A percentile compares a stretch with the other conserved stretches of the same genome.
Evolutionary conservation across 2,113 vertebrate genomes (phyloP).

Genomic region (Ailuropoda melanoleuca): DNA sequence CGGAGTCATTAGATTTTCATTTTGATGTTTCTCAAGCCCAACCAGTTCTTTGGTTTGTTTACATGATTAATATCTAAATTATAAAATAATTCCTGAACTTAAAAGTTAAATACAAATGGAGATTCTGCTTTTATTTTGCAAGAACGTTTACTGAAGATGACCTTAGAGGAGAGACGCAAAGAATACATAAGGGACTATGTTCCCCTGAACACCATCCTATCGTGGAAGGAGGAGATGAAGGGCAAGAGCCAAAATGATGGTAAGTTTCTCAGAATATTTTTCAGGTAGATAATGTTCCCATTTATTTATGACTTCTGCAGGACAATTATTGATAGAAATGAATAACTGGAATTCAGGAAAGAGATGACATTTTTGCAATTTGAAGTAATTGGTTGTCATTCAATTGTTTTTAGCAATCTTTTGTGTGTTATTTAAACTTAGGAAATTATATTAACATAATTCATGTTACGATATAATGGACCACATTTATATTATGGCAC

Average conservation of each 20-base stretch:
- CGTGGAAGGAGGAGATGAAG: conserved; percentile 90
- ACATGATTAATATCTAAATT: conserved; percentile 50
- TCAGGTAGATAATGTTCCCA: conserved; percentile 16
- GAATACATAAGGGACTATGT: conserved; percentile 90
- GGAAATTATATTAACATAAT: conserved; percentile 18
- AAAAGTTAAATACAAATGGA: conserved; percentile 76
- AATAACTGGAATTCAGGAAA: conserved; percentile 33
- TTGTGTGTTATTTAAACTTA: conserved; percentile 22
- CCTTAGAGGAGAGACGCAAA: conserved; percentile 93
- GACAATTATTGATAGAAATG: not conserved
- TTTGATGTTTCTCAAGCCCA: conserved; percentile 39
- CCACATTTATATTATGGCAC: not conserved
- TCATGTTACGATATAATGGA: conserved; percentile 1
- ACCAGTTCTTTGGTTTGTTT: conserved; percentile 40
- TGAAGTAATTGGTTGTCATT: conserved; percentile 53
- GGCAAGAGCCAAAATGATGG: conserved; percentile 83
- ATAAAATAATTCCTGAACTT: conserved; percentile 44
- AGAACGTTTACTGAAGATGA: conserved; percentile 94
- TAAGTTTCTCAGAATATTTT: conserved; percentile 78
- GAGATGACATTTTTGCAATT: conserved; percentile 28
- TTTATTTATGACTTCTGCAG: conserved; percentile 16
- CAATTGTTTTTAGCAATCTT: conserved; percentile 22
- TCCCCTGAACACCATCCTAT: conserved; percentile 88
- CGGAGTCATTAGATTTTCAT: conserved; percentile 27
- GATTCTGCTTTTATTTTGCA: conserved; percentile 75